Conservation (phyloP, 2,797 vertebrate genomes). For the Sciurus carolinensis region DNA sequence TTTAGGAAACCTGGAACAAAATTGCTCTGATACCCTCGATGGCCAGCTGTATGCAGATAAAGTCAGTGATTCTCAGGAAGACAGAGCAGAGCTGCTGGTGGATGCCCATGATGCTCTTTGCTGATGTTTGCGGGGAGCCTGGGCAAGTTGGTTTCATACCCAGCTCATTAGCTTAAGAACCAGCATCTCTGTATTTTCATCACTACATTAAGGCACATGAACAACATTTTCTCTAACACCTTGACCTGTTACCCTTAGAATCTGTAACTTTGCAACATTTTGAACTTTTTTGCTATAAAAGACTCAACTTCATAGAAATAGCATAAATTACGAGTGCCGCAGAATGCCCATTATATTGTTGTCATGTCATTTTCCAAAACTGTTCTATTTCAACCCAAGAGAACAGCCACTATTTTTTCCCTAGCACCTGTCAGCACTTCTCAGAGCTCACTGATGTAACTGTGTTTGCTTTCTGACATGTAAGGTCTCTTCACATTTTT, state of each 20-base stretch:
- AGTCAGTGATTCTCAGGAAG: background rate
- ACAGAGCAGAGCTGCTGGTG: background rate
- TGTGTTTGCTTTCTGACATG: background rate
- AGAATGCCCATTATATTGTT: background rate
- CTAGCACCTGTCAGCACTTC: background rate
- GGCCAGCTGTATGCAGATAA: background rate
- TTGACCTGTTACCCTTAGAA: background rate
- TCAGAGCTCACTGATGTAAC: background rate
- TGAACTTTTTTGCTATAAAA: background rate
- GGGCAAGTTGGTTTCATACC: background rate
- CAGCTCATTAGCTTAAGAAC: background rate
- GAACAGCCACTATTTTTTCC: background rate
- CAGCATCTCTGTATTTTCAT: background rate
- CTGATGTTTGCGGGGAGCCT: accelerated
- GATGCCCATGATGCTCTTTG: accelerated
- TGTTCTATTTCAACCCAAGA: conserved; percentile 26
- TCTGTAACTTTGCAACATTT: background rate
- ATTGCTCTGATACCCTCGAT: accelerated
- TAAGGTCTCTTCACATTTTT: background rate
- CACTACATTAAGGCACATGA: background rate
- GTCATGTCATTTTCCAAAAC: background rate
- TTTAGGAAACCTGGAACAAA: background rate
- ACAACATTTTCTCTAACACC: background rate
- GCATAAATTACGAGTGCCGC: background rate
- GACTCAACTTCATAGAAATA: background rate